Conservation (phyloP, 1,140 invertebrate genomes). For the Lasioglossum baleicum region DNA sequence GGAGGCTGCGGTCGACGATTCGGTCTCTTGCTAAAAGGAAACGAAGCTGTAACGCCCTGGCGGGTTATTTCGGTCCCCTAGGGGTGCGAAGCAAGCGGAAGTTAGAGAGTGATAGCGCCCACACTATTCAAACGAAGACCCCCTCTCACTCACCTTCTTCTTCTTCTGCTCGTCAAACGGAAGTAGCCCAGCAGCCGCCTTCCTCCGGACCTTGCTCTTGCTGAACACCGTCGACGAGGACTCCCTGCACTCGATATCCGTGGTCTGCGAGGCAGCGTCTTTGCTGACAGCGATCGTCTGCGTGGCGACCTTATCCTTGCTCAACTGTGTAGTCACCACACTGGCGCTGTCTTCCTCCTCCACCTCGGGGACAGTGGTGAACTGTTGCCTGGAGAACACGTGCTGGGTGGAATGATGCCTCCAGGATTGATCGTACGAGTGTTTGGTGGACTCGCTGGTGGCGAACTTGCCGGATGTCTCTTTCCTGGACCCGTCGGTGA, state of each 20-base stretch:
- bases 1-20: constrained; percentile 45
- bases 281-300: constrained; percentile 64
- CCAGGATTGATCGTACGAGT: constrained; percentile 69
- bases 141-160: constrained; percentile 60
- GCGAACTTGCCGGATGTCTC: constrained; percentile 50
- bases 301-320: constrained; percentile 64
- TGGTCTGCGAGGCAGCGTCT: constrained; percentile 81
- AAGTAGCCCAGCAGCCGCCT: constrained; percentile 34
- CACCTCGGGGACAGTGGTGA: constrained; percentile 76
- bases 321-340: constrained; percentile 75
- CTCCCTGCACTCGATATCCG: constrained; percentile 73
- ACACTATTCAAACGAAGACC: not conserved
- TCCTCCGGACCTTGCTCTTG: constrained; percentile 62
- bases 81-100: too few species aligned
- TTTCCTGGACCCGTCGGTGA: constrained; percentile 30
- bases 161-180: constrained; percentile 58
- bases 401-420: constrained; percentile 71
- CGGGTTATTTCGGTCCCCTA: not conserved
- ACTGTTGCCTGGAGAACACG: constrained; percentile 62
- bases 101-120: too few species aligned
- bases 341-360: constrained; percentile 70
- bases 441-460: constrained; percentile 51
- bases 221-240: constrained; percentile 58
- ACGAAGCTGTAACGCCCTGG: not conserved
- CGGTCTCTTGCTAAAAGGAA: constrained; percentile 55